A percentile compares a stretch with the other conserved stretches of the same genome.
Conservation (phyloP, 1,140 invertebrate species). For the Orussus abietinus region DNA sequence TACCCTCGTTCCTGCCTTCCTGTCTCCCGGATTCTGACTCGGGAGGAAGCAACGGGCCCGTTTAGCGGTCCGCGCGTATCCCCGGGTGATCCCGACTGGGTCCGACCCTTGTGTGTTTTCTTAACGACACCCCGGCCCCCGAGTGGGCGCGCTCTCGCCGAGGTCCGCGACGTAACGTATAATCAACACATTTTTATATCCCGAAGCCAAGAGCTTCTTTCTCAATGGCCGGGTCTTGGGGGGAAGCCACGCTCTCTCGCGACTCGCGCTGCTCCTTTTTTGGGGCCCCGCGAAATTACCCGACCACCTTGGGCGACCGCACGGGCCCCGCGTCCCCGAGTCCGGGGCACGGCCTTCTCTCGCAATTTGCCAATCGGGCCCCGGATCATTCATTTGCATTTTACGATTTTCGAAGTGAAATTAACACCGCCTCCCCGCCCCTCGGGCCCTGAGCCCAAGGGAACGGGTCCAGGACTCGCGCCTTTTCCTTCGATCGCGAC, state of each 20-base stretch:
- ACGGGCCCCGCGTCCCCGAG: conserved; percentile 24
- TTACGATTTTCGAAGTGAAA: conserved; percentile 52
- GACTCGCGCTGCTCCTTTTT: conserved; percentile 31
- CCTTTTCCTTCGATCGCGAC: no score
- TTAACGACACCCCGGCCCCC: conserved; percentile 45
- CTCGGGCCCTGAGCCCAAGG: no score
- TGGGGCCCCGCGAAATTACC: conserved; percentile 47
- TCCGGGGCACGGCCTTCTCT: conserved; percentile 36
- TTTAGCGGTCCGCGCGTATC: no score
- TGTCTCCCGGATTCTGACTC: no score
- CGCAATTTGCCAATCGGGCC: conserved; percentile 51
- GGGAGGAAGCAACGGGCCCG: no score
- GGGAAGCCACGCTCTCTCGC: conserved; percentile 25
- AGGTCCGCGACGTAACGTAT: conserved; percentile 43
- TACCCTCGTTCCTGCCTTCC: no score
- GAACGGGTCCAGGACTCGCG: no score
- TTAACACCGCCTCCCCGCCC: conserved; percentile 37
- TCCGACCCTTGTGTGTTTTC: conserved; percentile 32
- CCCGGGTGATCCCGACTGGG: no score
- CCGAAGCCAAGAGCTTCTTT: conserved; percentile 45
- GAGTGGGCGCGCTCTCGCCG: conserved; percentile 17
- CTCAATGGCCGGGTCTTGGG: conserved; percentile 39
- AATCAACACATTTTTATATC: conserved; percentile 56
- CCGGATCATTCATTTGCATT: conserved; percentile 49
- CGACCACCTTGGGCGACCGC: conserved; percentile 53